These are phyloP conservation scores for Speoplatyrhinus poulsoni DNA, from an alignment of 2,113 vertebrate genomes.

Conservation along the genomic window DNA sequence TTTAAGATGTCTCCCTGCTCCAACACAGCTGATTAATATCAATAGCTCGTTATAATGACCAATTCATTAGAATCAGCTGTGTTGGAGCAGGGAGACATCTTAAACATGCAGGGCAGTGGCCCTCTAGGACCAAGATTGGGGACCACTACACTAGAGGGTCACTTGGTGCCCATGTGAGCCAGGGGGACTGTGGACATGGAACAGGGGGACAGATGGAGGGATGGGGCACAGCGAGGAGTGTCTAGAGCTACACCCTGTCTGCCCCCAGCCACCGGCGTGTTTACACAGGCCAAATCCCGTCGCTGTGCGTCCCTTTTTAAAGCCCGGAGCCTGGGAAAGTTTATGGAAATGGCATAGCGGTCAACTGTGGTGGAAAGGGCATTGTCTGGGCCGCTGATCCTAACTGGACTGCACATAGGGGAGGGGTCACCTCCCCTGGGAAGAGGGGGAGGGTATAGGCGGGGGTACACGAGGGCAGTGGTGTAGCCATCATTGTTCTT, in stretches of 20 bases:
- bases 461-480: conserved; percentile 31
- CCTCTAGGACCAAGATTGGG: too few relatives aligned
- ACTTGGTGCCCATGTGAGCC: conserved; percentile 24
- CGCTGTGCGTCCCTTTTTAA: conserved; percentile 57
- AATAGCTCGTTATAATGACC: too few relatives aligned
- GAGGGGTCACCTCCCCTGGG: conserved; percentile 45
- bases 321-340: conserved; percentile 80
- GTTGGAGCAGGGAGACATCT: too few relatives aligned
- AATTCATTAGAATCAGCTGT: too few relatives aligned
- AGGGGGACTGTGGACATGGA: conserved; percentile 19
- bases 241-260: conserved; percentile 51
- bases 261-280: conserved; percentile 56
- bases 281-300: conserved; percentile 73
- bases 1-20: too few relatives aligned
- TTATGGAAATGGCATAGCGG: conserved; percentile 71
- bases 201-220: neutral
- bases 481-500: conserved; percentile 60
- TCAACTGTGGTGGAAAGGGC: conserved; percentile 73
- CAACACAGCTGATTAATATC: too few relatives aligned
- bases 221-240: neutral
- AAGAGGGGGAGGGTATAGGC: conserved; percentile 45
- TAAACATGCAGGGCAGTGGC: too few relatives aligned
- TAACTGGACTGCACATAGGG: conserved; percentile 54
- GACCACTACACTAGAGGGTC: neutral
- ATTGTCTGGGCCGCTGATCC: conserved; percentile 73